Percentiles rank a stretch among this genome's conserved stretches.
These are phyloP conservation scores for Morpho deidamia DNA, from an alignment of 2,888 invertebrate species.

Conservation along the genomic window DNA sequence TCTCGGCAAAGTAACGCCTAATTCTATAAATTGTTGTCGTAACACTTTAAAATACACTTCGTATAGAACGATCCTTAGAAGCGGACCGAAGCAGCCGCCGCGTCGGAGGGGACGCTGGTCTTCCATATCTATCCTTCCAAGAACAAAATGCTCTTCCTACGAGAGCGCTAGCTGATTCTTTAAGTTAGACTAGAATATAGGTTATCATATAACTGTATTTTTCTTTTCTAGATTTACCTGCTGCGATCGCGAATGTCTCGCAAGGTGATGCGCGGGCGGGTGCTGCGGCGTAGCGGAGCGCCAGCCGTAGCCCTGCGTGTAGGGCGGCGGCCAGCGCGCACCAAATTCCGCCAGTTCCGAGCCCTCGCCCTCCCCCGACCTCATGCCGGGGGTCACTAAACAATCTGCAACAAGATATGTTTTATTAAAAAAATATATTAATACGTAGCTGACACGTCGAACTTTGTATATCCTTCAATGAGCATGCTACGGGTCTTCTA, in stretches of 20 bases:
- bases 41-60: slow-evolving; percentile 71
- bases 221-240: slow-evolving; percentile 42
- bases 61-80: slow-evolving; percentile 81
- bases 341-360: slow-evolving; percentile 76
- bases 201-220: too few species aligned
- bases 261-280: slow-evolving; percentile 71
- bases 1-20: too few species aligned
- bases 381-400: slow-evolving; percentile 75
- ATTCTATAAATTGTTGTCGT: too few species aligned
- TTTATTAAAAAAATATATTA: too few species aligned
- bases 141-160: slow-evolving; percentile 91
- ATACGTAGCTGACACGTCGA: too few species aligned
- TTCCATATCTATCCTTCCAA: slow-evolving; percentile 95
- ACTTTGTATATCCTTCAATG: too few species aligned
- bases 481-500: too few species aligned
- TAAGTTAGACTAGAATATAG: too few species aligned
- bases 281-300: slow-evolving; percentile 75
- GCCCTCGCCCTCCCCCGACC: slow-evolving; percentile 78
- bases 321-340: slow-evolving; percentile 77
- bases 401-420: slow-evolving; percentile 36
- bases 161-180: slow-evolving; percentile 87
- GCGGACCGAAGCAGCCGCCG: slow-evolving; percentile 62
- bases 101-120: slow-evolving; percentile 89
- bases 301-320: slow-evolving; percentile 77
- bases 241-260: slow-evolving; percentile 72